Evolutionary conservation across 2,113 vertebrate species (phyloP).

Genomic region (Maccullochella peelii): DNA sequence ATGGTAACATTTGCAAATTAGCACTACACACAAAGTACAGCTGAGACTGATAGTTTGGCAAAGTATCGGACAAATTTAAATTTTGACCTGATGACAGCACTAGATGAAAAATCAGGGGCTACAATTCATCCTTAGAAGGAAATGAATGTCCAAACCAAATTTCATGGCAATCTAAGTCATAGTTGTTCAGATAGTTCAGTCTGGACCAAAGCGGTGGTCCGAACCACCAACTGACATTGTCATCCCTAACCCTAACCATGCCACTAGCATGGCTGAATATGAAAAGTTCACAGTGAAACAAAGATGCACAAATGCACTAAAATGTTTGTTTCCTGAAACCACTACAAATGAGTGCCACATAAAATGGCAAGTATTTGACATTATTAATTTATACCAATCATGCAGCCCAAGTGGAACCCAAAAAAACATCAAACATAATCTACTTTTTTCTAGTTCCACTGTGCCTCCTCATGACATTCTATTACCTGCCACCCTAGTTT

Average conservation of each 20-base stretch:
- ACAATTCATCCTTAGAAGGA: not conserved
- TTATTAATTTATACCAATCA: not conserved
- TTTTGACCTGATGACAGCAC: not conserved
- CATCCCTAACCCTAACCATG: not conserved
- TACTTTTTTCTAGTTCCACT: not conserved
- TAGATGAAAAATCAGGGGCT: not conserved
- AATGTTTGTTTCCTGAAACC: not conserved
- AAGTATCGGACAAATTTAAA: no score
- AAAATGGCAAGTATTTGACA: not conserved
- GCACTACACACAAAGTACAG: not conserved
- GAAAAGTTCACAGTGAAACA: not conserved
- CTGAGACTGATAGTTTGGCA: not conserved
- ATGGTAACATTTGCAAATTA: not conserved
- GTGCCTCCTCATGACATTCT: not conserved
- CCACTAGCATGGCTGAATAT: not conserved
- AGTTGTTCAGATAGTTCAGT: not conserved
- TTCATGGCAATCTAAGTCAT: not conserved
- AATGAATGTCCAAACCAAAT: not conserved
- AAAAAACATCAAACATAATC: not conserved
- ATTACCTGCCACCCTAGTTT: slow-evolving; percentile 7
- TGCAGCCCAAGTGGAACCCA: not conserved
- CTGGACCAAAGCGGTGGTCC: not conserved
- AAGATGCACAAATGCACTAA: not conserved
- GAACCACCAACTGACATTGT: not conserved
- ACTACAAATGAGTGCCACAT: no score